Evolutionary conservation across 2,797 vertebrate species (phyloP).

Genomic region (Cossypha heuglini): DNA sequence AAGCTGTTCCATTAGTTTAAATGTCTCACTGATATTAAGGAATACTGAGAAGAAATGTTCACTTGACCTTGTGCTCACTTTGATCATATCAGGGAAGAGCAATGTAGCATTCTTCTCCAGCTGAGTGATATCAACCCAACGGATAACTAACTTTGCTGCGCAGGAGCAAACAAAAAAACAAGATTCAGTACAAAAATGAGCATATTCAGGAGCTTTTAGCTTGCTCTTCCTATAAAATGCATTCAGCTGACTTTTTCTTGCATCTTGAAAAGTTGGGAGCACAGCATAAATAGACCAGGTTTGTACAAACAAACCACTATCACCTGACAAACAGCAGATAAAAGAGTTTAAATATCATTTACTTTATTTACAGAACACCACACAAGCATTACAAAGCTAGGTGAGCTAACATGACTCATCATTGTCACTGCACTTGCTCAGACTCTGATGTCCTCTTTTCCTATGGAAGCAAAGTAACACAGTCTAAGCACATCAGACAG

Average conservation of each 20-base stretch:
- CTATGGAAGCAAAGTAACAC: background rate
- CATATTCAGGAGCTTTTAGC: background rate
- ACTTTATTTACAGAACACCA: background rate
- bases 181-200: background rate
- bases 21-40: conserved; percentile 96
- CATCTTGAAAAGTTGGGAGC: background rate
- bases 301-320: background rate
- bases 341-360: background rate
- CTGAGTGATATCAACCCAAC: conserved; percentile 97
- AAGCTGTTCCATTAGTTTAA: conserved; percentile 96
- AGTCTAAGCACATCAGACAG: background rate
- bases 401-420: background rate
- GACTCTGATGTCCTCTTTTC: background rate
- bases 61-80: conserved; percentile 90
- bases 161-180: background rate
- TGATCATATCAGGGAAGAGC: conserved; percentile 91
- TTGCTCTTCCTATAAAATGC: background rate
- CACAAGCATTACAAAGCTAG: background rate
- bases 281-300: background rate
- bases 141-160: conserved; percentile 91
- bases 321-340: background rate
- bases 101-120: conserved; percentile 93
- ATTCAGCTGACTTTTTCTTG: background rate
- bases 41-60: conserved; percentile 96
- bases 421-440: background rate